Percentiles rank a stretch among this genome's conserved stretches.
Evolutionary conservation across 2,888 invertebrate genomes (phyloP).

Genomic region (Lordiphosa andalusiaca): DNA sequence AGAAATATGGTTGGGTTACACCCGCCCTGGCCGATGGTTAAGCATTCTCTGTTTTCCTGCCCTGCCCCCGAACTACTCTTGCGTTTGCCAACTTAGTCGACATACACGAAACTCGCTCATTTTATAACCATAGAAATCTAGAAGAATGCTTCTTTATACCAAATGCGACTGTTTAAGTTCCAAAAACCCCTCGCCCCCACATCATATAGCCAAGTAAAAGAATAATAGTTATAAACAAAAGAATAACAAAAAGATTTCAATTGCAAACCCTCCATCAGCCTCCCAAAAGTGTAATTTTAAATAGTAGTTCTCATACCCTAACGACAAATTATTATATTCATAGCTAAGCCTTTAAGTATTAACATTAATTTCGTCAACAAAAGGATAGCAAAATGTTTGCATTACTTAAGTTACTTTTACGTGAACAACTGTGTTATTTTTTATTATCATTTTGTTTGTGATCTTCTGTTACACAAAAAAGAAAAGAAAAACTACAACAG

Average conservation of each 20-base stretch:
- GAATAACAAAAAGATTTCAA: slow-evolving; percentile 60
- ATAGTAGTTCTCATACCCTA: no score
- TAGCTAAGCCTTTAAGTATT: no score
- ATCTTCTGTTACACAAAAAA: slow-evolving; percentile 45
- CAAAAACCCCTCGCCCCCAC: background rate
- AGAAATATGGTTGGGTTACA: slow-evolving; percentile 95
- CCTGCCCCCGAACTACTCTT: slow-evolving; percentile 39
- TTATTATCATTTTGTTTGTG: slow-evolving; percentile 50
- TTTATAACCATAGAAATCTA: no score
- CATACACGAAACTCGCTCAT: slow-evolving; percentile 12
- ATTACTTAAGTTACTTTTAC: slow-evolving; percentile 32
- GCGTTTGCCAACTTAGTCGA: slow-evolving; percentile 62
- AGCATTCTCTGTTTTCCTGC: slow-evolving; percentile 52
- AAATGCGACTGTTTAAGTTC: slow-evolving; percentile 9
- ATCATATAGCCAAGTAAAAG: slow-evolving; percentile 4
- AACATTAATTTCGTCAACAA: no score
- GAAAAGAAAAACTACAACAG: slow-evolving; percentile 38
- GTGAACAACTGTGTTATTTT: slow-evolving; percentile 62
- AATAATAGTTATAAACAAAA: slow-evolving; percentile 1
- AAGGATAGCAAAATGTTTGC: slow-evolving; percentile 3
- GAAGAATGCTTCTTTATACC: no score
- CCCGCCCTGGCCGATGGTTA: slow-evolving; percentile 92
- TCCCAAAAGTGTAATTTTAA: no score
- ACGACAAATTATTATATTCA: no score
- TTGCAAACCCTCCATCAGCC: slow-evolving; percentile 63